These are phyloP conservation scores for Acronicta alni DNA, from an alignment of 2,888 invertebrate species.

Conservation along the genomic window DNA sequence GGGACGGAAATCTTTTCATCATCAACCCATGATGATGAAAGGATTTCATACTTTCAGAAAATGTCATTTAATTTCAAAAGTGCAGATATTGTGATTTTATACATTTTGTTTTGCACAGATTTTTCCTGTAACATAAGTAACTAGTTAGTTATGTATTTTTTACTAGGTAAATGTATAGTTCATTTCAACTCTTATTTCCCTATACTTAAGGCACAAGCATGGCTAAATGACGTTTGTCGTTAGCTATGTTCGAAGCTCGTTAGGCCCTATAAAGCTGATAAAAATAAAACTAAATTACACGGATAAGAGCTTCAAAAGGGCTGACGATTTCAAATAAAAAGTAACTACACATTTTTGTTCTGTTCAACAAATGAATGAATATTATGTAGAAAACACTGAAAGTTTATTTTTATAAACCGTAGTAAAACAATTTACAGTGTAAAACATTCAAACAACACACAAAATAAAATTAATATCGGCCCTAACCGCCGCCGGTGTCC, in stretches of 20 bases:
- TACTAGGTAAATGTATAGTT: slow-evolving; percentile 3
- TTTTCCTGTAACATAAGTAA: too few species aligned
- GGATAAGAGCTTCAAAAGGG: slow-evolving; percentile 24
- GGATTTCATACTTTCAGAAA: too few species aligned
- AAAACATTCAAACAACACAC: slow-evolving; percentile 28
- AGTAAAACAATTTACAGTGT: slow-evolving; percentile 23
- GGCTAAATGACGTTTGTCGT: slow-evolving; percentile 47
- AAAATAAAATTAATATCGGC: slow-evolving; percentile 55
- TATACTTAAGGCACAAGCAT: slow-evolving; percentile 19
- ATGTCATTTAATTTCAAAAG: too few species aligned
- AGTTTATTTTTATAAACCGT: slow-evolving; percentile 15
- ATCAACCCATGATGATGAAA: too few species aligned
- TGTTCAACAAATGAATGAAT: too few species aligned
- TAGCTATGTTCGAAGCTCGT: slow-evolving; percentile 43
- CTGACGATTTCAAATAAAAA: slow-evolving; percentile 41
- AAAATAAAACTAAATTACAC: slow-evolving; percentile 46
- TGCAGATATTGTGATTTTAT: too few species aligned
- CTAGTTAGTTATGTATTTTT: too few species aligned
- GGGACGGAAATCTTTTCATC: too few species aligned
- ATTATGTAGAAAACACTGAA: slow-evolving; percentile 7
- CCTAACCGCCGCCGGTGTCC: slow-evolving; percentile 28
- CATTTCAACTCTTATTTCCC: slow-evolving; percentile 8
- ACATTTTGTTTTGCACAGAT: too few species aligned
- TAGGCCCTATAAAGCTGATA: slow-evolving; percentile 40
- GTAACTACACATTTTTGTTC: slow-evolving; percentile 22